Percentiles rank a stretch among this genome's conserved stretches.
Evolutionary conservation across 1,140 invertebrate species (phyloP).

Genomic region (Limonius californicus): DNA sequence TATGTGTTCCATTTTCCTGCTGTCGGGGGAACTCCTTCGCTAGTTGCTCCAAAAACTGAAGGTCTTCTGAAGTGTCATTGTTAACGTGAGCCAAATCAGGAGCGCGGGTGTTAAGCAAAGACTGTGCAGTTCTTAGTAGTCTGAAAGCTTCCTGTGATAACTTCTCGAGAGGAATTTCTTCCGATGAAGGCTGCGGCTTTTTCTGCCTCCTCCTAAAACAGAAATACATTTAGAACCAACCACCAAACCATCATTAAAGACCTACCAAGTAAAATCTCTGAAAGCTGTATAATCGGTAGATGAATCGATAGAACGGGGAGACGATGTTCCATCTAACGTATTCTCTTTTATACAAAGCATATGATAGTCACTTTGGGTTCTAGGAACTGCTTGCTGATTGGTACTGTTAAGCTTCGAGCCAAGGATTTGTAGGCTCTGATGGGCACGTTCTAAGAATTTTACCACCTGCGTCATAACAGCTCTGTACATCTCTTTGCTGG

Average conservation of each 20-base stretch:
- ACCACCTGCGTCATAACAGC: slow-evolving; percentile 75
- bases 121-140: slow-evolving; percentile 62
- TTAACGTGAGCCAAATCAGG: slow-evolving; percentile 53
- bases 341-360: slow-evolving; percentile 19
- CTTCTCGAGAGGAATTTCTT: slow-evolving; percentile 60
- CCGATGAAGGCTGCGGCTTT: slow-evolving; percentile 33
- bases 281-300: slow-evolving; percentile 46
- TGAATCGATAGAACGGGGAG: too few relatives aligned
- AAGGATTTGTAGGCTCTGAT: slow-evolving; percentile 58
- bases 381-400: slow-evolving; percentile 39
- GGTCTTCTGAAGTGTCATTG: slow-evolving; percentile 29
- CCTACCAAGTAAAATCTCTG: slow-evolving; percentile 52
- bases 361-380: slow-evolving; percentile 54
- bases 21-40: slow-evolving; percentile 41
- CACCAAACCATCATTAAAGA: neutral
- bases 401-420: slow-evolving; percentile 30
- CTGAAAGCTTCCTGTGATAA: slow-evolving; percentile 65
- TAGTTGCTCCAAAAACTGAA: slow-evolving; percentile 39
- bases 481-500: slow-evolving; percentile 73
- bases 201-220: slow-evolving; percentile 31
- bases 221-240: slow-evolving; percentile 13
- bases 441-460: slow-evolving; percentile 68
- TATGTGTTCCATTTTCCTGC: slow-evolving; percentile 28
- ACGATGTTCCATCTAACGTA: too few relatives aligned
- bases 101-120: slow-evolving; percentile 59